These are phyloP conservation scores for Ctena decussata DNA, from an alignment of 2,888 invertebrate species.

Conservation along the genomic window DNA sequence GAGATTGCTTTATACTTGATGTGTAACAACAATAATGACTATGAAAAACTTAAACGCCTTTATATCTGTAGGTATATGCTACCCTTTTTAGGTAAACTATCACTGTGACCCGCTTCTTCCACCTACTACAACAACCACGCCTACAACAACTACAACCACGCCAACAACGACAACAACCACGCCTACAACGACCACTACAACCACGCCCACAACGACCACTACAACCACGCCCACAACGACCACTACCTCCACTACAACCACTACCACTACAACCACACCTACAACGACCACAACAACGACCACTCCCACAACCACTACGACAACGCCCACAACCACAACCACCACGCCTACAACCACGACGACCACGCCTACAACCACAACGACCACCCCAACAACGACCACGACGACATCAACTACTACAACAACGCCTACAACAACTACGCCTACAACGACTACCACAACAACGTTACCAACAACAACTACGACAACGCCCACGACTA, in stretches of 20 bases:
- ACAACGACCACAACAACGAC: constrained; percentile 9
- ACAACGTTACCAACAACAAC: constrained; percentile 39
- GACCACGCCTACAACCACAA: neutral
- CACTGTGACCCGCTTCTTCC: constrained; percentile 45
- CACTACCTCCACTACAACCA: neutral
- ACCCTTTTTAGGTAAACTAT: constrained; percentile 42
- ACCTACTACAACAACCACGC: constrained; percentile 23
- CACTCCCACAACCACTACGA: neutral
- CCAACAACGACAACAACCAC: constrained; percentile 19
- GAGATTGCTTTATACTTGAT: too few relatives aligned
- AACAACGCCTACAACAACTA: constrained; percentile 25
- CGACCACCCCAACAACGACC: constrained; percentile 9
- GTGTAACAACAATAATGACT: too few relatives aligned
- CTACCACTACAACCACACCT: neutral
- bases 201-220: neutral
- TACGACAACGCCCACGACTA: constrained; percentile 29
- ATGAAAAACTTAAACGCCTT: too few relatives aligned
- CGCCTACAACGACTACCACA: constrained; percentile 29
- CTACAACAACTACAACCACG: neutral
- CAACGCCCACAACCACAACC: neutral
- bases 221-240: constrained; percentile 20
- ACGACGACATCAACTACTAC: constrained; percentile 21
- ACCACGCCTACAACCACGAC: neutral
- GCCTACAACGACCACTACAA: neutral
- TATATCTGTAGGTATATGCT: neutral